Evolutionary conservation across 1,140 invertebrate species (phyloP), one percentile per base, ranked within the genome.

Genomic region (Hypsibius dujardini): DNA sequence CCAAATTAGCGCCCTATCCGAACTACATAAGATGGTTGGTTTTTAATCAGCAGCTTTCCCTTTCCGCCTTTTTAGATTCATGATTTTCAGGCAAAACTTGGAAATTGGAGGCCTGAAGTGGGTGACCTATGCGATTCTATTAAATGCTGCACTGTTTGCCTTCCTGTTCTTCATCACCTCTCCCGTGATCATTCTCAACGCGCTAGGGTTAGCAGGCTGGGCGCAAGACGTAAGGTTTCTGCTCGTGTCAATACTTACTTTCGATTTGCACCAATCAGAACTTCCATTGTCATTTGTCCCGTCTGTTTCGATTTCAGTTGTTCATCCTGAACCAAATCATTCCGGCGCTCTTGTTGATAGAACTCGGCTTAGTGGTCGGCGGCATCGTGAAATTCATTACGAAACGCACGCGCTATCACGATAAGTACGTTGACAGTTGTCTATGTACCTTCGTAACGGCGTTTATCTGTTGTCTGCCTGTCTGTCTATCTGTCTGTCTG

Each of bases 151-250:
- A 12, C 42, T 67, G 62, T 42, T 67, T 45, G 12, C 45, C 3
- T 67, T 67, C 45, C 62, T 67, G 12, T 67, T 67, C 42, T 67
- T 67, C 62, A 42, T 67, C 7, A 67, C 62, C 12, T 15, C 12
- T 45, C 62, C 62, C 12, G 42, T 67, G 12, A 42, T 67, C 45
- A 12, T 67, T 45, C 62, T 67, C 7, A 67, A 67, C 42, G 42
- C 42, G 12, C 12, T 67, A 7, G 62, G 62, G 12, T 3, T 67
- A 7, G 42, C 12, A 7, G 3, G 45, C 12, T 67, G 12, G 12
- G 62, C 12, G 7, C 12, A 67, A 45, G 45, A 42, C 45, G 62
- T 67, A 67, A 67, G 62, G 12, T 42, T 15, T 15, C 12, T 15
- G 45, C 12, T 3, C 7, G 7, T 56, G 7, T 56, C n/a, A 7